Conservation (phyloP, 2,113 vertebrate species). For the Aegithalos caudatus region DNA sequence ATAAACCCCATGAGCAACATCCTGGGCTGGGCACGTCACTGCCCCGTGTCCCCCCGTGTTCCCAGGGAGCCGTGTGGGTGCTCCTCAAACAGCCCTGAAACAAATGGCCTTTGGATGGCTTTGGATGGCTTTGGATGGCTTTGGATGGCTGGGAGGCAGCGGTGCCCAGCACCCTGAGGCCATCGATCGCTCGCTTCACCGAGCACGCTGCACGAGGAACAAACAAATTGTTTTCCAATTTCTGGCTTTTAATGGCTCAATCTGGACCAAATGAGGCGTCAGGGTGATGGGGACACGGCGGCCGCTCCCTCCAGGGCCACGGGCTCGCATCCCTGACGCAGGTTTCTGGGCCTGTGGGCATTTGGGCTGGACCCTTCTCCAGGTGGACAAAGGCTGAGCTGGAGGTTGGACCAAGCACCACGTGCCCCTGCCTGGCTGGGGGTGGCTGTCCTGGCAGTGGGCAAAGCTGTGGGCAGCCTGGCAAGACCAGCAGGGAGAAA, state of each 20-base stretch:
- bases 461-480: neutral
- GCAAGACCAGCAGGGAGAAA: fast-evolving
- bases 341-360: fast-evolving
- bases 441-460: neutral
- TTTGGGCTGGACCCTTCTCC: fast-evolving
- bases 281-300: fast-evolving
- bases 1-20: neutral
- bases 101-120: slow-evolving; percentile 25
- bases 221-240: slow-evolving; percentile 64
- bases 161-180: fast-evolving
- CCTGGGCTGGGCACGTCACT: neutral
- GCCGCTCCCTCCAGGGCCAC: neutral
- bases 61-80: fast-evolving
- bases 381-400: neutral
- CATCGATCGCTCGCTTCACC: neutral
- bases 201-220: neutral
- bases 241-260: slow-evolving; percentile 15
- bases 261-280: neutral
- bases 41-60: fast-evolving
- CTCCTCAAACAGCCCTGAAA: neutral
- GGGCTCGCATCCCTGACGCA: neutral
- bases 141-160: neutral
- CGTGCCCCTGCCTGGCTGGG: fast-evolving
- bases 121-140: no score
- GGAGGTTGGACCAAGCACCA: fast-evolving